These are phyloP conservation scores for Tauraco hartlaubi DNA, from an alignment of 2,797 vertebrate species.

Conservation along the genomic window DNA sequence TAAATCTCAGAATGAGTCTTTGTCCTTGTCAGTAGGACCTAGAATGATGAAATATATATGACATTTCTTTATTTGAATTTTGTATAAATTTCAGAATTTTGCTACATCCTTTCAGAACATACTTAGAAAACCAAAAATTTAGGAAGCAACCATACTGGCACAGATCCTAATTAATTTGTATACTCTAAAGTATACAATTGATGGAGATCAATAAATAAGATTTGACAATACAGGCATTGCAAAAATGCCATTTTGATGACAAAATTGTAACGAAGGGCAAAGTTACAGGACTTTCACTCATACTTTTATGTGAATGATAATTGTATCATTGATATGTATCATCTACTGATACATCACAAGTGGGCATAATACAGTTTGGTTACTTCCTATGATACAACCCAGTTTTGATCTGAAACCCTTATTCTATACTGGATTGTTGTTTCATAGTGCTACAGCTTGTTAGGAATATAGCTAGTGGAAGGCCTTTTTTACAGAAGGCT, in stretches of 20 bases:
- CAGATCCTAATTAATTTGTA: neutral
- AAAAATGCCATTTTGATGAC: neutral
- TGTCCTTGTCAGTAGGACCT: neutral
- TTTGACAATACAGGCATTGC: neutral
- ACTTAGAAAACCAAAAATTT: neutral
- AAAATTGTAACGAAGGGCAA: neutral
- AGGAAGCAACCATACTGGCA: neutral
- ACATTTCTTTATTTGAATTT: neutral
- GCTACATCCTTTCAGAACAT: neutral
- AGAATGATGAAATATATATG: neutral
- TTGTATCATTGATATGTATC: too few species aligned
- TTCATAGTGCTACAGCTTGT: neutral
- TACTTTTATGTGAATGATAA: accelerated
- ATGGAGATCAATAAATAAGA: neutral
- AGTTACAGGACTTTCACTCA: neutral
- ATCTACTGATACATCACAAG: neutral
- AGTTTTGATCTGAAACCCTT: neutral
- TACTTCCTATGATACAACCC: neutral
- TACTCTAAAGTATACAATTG: neutral
- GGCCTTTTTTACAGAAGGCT: neutral
- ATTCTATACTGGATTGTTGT: neutral
- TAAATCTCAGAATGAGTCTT: neutral
- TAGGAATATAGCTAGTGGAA: neutral
- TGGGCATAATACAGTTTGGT: neutral
- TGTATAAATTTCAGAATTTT: neutral